Conservation (phyloP, 1,140 invertebrate species). For the Pteromalus puparum region DNA sequence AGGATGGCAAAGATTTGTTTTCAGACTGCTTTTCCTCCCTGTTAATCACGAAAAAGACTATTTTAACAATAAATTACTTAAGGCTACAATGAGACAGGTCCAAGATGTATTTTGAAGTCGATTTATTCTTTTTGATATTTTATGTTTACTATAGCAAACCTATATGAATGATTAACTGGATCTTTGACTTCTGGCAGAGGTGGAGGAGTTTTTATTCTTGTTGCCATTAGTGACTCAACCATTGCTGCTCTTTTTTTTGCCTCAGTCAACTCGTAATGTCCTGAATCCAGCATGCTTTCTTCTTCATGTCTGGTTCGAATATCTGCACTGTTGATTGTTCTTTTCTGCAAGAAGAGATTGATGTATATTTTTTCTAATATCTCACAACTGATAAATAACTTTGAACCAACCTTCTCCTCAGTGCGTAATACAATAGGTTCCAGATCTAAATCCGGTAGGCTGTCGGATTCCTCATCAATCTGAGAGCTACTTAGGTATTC, state of each 20-base stretch:
- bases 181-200: conserved; percentile 60
- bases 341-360: conserved; percentile 47
- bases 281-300: conserved; percentile 82
- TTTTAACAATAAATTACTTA: conserved; percentile 38
- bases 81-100: conserved; percentile 3
- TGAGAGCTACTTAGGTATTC: conserved; percentile 69
- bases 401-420: conserved; percentile 60
- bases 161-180: conserved; percentile 61
- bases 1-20: conserved; percentile 73
- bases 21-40: conserved; percentile 62
- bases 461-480: conserved; percentile 66
- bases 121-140: conserved; percentile 59
- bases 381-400: not conserved
- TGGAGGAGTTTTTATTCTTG: conserved; percentile 58
- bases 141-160: conserved; percentile 59
- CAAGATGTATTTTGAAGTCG: conserved; percentile 1
- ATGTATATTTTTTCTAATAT: not conserved
- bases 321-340: conserved; percentile 58
- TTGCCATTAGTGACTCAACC: conserved; percentile 66
- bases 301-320: conserved; percentile 73
- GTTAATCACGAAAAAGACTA: conserved; percentile 28
- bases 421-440: conserved; percentile 67
- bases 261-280: conserved; percentile 79
- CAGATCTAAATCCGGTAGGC: conserved; percentile 52
- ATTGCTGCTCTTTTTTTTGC: conserved; percentile 71